Base-by-base conservation (phyloP, 2,888 invertebrate species). In the Ferrisia virgata region DNA sequence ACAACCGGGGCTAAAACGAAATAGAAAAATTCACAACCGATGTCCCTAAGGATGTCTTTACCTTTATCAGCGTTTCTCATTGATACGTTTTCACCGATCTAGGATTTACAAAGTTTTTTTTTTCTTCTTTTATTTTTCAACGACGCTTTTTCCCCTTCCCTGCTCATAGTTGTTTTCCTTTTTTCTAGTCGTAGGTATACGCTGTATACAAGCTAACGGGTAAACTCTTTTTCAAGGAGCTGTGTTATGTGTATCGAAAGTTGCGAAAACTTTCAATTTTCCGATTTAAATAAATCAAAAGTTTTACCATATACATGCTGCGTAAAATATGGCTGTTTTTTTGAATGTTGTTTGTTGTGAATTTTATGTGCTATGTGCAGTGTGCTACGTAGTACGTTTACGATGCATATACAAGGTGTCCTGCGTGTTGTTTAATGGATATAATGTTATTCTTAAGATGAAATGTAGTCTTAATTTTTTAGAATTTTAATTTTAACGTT, bases 241-340 rank as follows among this genome's bases (percentile, higher is more conserved):
- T 31, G 33, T n/a, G 8, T 6, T 69, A 31, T 64, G 72, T 33
- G 72, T 72, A 72, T 36, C 18, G 72, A 72, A 72, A 72, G 33
- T 72, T 72, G 33, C n/a, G 9, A 31, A 31, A 72, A 72, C 72
- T 72, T 72, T 72, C 72, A 72, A 72, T 72, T 72, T 72, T 33
- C 72, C 72, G 72, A 31, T 72, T 72, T 36, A 72, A 72, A 72
- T 72, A 72, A 72, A 72, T 72, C 72, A 72, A 72, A 72, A 72
- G 72, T 72, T 72, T 72, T 72, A 72, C 72, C 33, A 72, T 72
- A n/a, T n/a, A 33, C 33, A 72, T 72, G 72, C 33, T 31, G 15
- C n/a, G 72, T 72, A 28, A 72, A 72, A 72, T 72, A 72, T 72
- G 72, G 72, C 72, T 72, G 31, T 9, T n/a, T 72, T 72, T 33